Conservation (phyloP, 92 coral and sea anemone species). For the Chrysogorgia sp. region DNA sequence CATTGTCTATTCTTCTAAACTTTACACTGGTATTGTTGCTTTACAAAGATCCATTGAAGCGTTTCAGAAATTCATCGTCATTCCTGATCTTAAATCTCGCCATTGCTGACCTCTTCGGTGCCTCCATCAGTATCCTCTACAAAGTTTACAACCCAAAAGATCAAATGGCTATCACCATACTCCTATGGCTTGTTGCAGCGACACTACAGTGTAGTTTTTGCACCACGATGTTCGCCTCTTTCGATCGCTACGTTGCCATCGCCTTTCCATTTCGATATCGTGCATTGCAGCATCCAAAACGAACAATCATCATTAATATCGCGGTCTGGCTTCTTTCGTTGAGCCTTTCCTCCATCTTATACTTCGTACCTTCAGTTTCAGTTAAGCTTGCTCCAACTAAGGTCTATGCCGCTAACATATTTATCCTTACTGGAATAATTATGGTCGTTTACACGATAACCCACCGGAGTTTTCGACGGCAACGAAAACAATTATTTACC, state of each 20-base stretch:
- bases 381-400: neutral
- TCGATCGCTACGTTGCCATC: conserved; percentile 28
- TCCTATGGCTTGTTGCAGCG: conserved; percentile 27
- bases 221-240: conserved; percentile 1
- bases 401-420: conserved; percentile 12
- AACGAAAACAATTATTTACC: conserved; percentile 21
- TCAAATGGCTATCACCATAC: neutral
- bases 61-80: conserved; percentile 23
- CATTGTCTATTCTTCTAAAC: conserved; percentile 28
- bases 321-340: neutral
- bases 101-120: conserved; percentile 14
- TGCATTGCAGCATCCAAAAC: neutral
- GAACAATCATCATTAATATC: neutral
- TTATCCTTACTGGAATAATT: conserved; percentile 2
- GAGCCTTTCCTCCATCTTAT: neutral
- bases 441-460: conserved; percentile 6
- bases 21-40: conserved; percentile 18
- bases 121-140: conserved; percentile 9
- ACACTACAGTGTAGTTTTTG: conserved; percentile 23
- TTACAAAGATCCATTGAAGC: conserved; percentile 39
- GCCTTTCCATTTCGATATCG: neutral
- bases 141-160: neutral
- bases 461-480: conserved; percentile 31
- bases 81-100: conserved; percentile 21
- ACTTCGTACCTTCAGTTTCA: neutral